Conservation (phyloP, 2,797 vertebrate genomes). For the Platalea minor region DNA sequence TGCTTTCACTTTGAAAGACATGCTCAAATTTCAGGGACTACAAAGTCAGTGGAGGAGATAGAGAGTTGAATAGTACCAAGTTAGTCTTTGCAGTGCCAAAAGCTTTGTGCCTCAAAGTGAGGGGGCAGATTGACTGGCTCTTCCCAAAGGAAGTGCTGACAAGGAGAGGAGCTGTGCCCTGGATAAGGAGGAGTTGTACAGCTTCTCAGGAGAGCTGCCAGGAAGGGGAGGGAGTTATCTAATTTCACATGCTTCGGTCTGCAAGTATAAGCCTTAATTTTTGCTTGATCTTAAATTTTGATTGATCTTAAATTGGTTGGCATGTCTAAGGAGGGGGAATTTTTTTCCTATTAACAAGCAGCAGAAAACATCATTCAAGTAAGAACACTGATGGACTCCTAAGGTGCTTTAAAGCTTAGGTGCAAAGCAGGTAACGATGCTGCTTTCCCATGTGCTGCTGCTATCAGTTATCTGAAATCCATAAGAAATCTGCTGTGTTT, state of each 20-base stretch:
- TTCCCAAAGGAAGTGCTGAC: background rate
- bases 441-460: background rate
- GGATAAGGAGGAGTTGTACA: background rate
- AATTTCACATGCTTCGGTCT: background rate
- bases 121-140: background rate
- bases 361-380: background rate
- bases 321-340: background rate
- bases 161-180: background rate
- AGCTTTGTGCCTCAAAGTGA: background rate
- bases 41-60: background rate
- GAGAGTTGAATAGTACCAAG: background rate
- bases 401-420: background rate
- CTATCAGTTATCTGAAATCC: background rate
- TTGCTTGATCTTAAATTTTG: background rate
- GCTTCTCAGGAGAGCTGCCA: background rate
- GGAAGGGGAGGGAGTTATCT: background rate
- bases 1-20: background rate
- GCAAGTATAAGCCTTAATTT: background rate
- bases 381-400: background rate
- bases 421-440: background rate
- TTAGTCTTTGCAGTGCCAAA: background rate
- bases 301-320: background rate
- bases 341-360: background rate
- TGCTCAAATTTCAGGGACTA: background rate
- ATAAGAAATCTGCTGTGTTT: background rate